Percentiles rank a stretch among this genome's conserved stretches.
These are phyloP conservation scores for Brachyistius frenatus DNA, from an alignment of 2,113 vertebrate species.

Conservation along the genomic window DNA sequence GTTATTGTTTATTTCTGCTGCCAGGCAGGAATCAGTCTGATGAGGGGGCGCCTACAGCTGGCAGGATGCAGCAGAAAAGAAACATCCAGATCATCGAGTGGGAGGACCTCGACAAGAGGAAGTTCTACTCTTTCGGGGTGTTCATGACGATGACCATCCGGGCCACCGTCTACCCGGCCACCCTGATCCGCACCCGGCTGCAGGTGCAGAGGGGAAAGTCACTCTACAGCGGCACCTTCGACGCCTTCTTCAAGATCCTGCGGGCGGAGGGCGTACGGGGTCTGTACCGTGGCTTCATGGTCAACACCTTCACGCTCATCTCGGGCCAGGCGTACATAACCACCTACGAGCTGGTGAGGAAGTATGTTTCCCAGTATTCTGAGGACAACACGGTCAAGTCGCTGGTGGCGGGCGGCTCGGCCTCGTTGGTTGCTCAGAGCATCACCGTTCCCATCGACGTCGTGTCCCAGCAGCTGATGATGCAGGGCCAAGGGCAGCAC, in stretches of 20 bases:
- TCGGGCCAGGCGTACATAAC: conserved; percentile 99
- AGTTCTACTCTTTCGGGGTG: conserved; percentile 95
- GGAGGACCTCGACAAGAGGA: conserved; percentile 98
- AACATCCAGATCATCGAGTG: conserved; percentile 99
- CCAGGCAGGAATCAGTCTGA: conserved; percentile 62
- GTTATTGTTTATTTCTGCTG: not conserved
- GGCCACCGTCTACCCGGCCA: conserved; percentile 95
- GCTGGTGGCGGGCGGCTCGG: conserved; percentile 92
- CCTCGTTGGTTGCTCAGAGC: conserved; percentile 96
- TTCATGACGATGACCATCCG: conserved; percentile 98
- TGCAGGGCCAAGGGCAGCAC: conserved; percentile 91
- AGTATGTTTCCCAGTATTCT: conserved; percentile 90
- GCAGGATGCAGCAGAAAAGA: conserved; percentile 84
- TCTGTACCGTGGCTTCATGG: conserved; percentile 95
- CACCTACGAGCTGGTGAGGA: conserved; percentile 95
- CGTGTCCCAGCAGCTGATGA: conserved; percentile 98
- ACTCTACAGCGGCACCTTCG: conserved; percentile 92
- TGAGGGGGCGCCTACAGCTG: conserved; percentile 53
- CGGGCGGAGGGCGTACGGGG: conserved; percentile 87
- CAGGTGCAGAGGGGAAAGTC: conserved; percentile 96
- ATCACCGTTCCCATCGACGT: conserved; percentile 98
- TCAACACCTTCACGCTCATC: conserved; percentile 96
- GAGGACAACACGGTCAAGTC: conserved; percentile 93
- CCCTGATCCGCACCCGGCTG: conserved; percentile 93
- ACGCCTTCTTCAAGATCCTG: conserved; percentile 96